Evolutionary conservation across 2,797 vertebrate genomes (phyloP).

Genomic region (Fistularia tabacaria): DNA sequence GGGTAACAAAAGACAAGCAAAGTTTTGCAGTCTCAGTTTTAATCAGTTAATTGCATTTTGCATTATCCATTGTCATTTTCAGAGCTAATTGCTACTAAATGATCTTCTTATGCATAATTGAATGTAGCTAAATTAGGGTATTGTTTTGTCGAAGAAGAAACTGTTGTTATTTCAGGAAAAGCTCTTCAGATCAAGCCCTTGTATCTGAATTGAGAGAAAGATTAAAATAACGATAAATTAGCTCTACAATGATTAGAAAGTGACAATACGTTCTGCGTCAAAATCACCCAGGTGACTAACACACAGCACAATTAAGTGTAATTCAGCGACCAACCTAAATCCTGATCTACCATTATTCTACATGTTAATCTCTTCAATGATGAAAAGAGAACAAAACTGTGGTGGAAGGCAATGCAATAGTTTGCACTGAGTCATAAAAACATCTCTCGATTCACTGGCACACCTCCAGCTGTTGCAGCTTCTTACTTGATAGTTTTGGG

Average conservation of each 20-base stretch:
- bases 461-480: constrained; percentile 42
- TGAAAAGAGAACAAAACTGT: constrained; percentile 40
- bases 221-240: not conserved
- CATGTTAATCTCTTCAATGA: constrained; percentile 37
- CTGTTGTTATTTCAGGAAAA: not conserved
- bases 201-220: no score
- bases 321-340: constrained; percentile 41
- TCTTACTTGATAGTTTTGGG: constrained; percentile 49
- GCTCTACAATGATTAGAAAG: constrained; percentile 6
- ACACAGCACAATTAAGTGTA: constrained; percentile 25
- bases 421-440: constrained; percentile 32
- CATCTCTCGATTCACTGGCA: constrained; percentile 23
- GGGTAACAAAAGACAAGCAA: constrained; percentile 7
- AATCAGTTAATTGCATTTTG: no score
- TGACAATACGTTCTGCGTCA: constrained; percentile 26
- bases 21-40: no score
- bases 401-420: constrained; percentile 30
- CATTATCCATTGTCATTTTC: constrained; percentile 27
- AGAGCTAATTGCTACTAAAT: constrained; percentile 24
- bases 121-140: constrained; percentile 31
- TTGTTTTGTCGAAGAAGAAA: constrained; percentile 28
- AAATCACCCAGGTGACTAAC: constrained; percentile 12
- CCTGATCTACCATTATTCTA: constrained; percentile 37
- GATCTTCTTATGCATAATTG: constrained; percentile 50
- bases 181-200: no score